A percentile compares a stretch with the other conserved stretches of the same genome.
These are phyloP conservation scores for Eurypyga helias DNA, from an alignment of 2,113 vertebrate species.

Conservation along the genomic window DNA sequence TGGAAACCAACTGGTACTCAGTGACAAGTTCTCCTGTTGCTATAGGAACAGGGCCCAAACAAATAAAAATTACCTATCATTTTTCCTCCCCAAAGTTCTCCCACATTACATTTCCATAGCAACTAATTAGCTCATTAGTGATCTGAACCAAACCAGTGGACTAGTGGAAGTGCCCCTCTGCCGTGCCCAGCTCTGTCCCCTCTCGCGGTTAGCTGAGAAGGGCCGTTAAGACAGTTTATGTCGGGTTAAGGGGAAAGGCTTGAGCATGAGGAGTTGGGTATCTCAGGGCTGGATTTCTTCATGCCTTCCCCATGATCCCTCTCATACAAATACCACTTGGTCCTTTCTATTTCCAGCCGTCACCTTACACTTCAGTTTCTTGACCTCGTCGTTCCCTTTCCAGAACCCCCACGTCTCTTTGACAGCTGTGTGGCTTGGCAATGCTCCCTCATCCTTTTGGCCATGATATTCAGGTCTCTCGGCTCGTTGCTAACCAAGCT, in stretches of 20 bases:
- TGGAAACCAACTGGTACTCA: constrained; percentile 64
- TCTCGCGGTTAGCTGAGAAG: rapidly evolving
- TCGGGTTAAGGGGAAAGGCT: not conserved
- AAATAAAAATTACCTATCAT: constrained; percentile 71
- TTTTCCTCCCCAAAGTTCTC: constrained; percentile 59
- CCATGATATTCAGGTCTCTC: not conserved
- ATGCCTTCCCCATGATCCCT: not conserved
- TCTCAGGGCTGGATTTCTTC: constrained; percentile 13
- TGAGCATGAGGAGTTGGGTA: not conserved
- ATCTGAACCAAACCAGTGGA: constrained; percentile 3
- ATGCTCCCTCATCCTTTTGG: not conserved
- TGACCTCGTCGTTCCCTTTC: not conserved
- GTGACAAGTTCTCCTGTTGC: constrained; percentile 58
- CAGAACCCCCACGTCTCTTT: not conserved
- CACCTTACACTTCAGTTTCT: not conserved
- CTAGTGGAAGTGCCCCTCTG: not conserved
- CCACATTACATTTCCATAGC: constrained; percentile 65
- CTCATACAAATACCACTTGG: not conserved
- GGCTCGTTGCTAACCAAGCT: not conserved
- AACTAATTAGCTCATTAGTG: constrained; percentile 64
- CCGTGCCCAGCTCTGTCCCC: not conserved
- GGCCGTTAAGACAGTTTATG: not conserved
- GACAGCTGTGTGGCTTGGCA: not conserved
- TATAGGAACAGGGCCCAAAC: constrained; percentile 69
- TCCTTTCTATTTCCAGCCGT: constrained; percentile 18